Evolutionary conservation across 2,888 invertebrate genomes (phyloP).

Genomic region (Plebejus argus): DNA sequence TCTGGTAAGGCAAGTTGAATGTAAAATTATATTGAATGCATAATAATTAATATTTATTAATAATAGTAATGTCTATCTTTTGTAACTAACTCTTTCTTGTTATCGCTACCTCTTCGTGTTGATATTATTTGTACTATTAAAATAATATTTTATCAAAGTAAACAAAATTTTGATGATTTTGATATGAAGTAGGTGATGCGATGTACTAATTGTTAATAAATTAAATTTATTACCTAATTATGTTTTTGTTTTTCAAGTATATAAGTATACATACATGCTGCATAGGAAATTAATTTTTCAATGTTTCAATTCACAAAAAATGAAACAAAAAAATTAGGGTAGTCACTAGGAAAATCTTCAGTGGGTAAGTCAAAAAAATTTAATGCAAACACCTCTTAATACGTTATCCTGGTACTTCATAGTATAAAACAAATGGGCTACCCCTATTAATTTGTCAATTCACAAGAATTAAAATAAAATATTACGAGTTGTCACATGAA

Average conservation of each 20-base stretch:
- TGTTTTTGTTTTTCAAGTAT: conserved; percentile 48
- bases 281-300: too few relatives aligned
- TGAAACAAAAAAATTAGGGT: too few relatives aligned
- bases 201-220: conserved; percentile 79
- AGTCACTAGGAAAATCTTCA: too few relatives aligned
- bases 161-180: background rate
- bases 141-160: conserved; percentile 40
- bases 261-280: background rate
- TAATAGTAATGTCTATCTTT: conserved; percentile 49
- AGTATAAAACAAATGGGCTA: background rate
- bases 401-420: too few relatives aligned
- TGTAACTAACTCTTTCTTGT: conserved; percentile 75
- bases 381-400: too few relatives aligned
- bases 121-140: conserved; percentile 42
- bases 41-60: conserved; percentile 36
- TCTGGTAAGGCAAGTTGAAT: background rate
- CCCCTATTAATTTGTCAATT: too few relatives aligned
- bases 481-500: too few relatives aligned
- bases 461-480: too few relatives aligned
- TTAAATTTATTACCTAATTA: conserved; percentile 62
- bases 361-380: too few relatives aligned
- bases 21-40: conserved; percentile 32
- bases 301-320: too few relatives aligned
- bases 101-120: conserved; percentile 51
- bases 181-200: conserved; percentile 22